A percentile compares a stretch with the other conserved stretches of the same genome.
These are phyloP conservation scores for Oreochromis mossambicus DNA, from an alignment of 2,797 vertebrate species.

Conservation along the genomic window DNA sequence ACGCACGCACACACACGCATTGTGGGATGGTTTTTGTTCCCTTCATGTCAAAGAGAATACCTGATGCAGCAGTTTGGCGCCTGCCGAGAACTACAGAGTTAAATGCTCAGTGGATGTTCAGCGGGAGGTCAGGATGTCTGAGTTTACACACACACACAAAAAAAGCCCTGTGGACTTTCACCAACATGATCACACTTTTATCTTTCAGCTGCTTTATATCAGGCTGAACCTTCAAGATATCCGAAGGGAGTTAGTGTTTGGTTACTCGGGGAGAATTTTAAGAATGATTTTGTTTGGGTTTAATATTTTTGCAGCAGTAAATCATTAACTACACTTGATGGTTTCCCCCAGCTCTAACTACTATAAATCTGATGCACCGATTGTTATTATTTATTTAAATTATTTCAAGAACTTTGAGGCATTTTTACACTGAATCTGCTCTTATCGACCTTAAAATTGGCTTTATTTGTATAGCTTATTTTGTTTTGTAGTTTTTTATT, in stretches of 20 bases:
- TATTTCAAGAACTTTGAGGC: background rate
- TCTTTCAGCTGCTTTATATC: background rate
- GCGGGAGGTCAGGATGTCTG: background rate
- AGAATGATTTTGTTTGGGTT: background rate
- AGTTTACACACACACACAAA: background rate
- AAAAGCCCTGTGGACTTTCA: background rate
- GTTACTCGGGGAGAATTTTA: background rate
- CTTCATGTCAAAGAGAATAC: constrained; percentile 54
- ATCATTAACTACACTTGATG: background rate
- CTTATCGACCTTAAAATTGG: background rate
- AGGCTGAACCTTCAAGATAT: background rate
- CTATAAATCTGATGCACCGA: background rate
- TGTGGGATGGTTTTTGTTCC: constrained; percentile 45
- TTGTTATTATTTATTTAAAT: background rate
- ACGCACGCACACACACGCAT: background rate
- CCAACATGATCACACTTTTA: background rate
- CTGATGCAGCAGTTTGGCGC: constrained; percentile 60
- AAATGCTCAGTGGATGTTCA: constrained; percentile 21
- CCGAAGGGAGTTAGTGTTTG: background rate
- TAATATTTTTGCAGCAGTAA: background rate
- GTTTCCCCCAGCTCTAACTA: background rate
- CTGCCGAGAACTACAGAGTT: constrained; percentile 43
- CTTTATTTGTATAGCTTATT: background rate
- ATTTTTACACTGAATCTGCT: background rate
- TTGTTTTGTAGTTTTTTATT: background rate